phyloP scores from a whole-genome alignment of 2,888 invertebrate species.

The Amaurobius ferox region DNA sequence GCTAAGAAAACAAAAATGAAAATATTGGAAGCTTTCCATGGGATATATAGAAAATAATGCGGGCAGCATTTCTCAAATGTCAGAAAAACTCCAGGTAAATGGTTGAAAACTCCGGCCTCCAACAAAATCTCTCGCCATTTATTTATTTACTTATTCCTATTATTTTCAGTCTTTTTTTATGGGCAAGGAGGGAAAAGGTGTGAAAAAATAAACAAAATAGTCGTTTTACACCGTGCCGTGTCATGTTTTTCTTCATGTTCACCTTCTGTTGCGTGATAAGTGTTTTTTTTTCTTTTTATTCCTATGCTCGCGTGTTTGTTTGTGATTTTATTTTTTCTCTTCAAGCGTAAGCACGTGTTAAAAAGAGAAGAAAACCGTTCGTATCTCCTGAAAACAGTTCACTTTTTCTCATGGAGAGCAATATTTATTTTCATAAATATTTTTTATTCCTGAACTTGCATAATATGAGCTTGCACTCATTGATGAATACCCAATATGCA shows the following conservation, averaged over 20 bases:
- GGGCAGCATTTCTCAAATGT: conserved; percentile 60
- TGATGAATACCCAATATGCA: conserved; percentile 26
- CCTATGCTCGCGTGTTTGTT: conserved; percentile 23
- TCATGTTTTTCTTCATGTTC: conserved; percentile 39
- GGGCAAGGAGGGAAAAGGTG: conserved; percentile 20
- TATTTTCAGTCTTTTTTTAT: conserved; percentile 61
- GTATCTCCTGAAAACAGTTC: conserved; percentile 59
- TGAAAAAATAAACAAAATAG: conserved; percentile 57
- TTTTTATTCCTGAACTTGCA: conserved; percentile 18
- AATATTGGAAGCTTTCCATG: conserved; percentile 68
- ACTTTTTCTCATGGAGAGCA: conserved; percentile 23
- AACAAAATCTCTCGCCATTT: conserved; percentile 58
- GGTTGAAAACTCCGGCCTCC: conserved; percentile 25
- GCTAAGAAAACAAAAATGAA: conserved; percentile 30
- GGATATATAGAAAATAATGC: conserved; percentile 61
- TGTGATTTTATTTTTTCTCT: background rate
- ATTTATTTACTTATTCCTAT: conserved; percentile 67
- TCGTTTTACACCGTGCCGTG: conserved; percentile 48
- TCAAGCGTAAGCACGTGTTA: conserved; percentile 63
- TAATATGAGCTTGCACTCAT: conserved; percentile 10
- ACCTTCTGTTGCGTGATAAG: conserved; percentile 63
- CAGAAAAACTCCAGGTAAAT: conserved; percentile 64
- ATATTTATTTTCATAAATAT: background rate
- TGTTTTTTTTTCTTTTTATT: conserved; percentile 40
- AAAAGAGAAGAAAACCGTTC: conserved; percentile 48